These are phyloP conservation scores for Bombus waltoni DNA, from an alignment of 1,140 invertebrate species.

Conservation along the genomic window DNA sequence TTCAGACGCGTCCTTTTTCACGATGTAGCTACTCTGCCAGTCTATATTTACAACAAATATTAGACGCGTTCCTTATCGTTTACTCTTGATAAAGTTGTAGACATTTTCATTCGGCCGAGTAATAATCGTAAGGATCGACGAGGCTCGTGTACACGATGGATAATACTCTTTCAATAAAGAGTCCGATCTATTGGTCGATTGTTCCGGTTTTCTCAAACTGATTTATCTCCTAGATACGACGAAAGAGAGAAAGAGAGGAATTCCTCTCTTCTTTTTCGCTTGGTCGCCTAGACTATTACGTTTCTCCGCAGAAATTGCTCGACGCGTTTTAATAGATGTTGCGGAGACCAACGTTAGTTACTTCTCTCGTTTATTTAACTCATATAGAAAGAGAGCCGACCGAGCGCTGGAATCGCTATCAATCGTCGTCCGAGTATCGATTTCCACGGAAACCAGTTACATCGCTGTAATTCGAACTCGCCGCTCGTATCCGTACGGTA, in stretches of 20 bases:
- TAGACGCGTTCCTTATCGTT: not conserved
- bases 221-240: not conserved
- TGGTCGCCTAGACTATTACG: constrained; percentile 42
- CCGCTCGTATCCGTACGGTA: constrained; percentile 41
- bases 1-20: no score
- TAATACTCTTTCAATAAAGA: not conserved
- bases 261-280: not conserved
- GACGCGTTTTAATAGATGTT: constrained; percentile 37
- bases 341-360: not conserved
- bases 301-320: constrained; percentile 46
- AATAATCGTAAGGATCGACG: not conserved
- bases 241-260: not conserved
- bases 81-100: no score
- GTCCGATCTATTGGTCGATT: no score
- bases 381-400: constrained; percentile 5
- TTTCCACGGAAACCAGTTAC: constrained; percentile 51
- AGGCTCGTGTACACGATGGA: not conserved
- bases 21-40: not conserved
- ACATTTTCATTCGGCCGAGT: not conserved
- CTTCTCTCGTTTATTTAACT: constrained; percentile 48
- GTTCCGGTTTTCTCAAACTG: not conserved
- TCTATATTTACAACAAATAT: not conserved
- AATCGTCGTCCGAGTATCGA: constrained; percentile 50
- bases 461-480: constrained; percentile 52
- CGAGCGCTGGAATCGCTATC: constrained; percentile 29